phyloP scores from a whole-genome alignment of 2,888 invertebrate species.

The Sabellastarte sp. region DNA sequence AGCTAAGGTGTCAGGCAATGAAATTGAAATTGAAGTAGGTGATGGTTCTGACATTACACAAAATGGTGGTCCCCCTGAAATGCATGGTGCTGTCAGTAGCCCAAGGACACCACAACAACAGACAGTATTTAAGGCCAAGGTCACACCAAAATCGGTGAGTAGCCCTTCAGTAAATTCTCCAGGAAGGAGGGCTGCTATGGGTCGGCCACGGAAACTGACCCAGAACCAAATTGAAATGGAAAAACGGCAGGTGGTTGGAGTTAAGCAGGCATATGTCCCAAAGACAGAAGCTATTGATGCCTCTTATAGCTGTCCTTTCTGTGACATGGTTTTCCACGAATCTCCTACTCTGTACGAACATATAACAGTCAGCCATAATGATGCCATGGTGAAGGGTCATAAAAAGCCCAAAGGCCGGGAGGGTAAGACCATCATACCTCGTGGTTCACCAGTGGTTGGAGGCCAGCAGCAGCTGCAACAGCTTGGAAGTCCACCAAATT shows the following conservation, averaged over 20 bases:
- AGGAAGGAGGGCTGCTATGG: not conserved
- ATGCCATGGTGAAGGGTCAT: slow-evolving; percentile 13
- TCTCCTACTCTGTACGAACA: slow-evolving; percentile 30
- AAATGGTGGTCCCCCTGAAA: no score
- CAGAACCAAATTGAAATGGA: no score
- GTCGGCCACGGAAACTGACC: not conserved
- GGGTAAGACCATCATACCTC: slow-evolving; percentile 25
- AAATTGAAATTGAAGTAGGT: slow-evolving; percentile 19
- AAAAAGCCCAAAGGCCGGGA: slow-evolving; percentile 25
- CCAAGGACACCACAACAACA: no score
- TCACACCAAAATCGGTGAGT: not conserved
- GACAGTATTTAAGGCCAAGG: not conserved
- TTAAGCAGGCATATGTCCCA: not conserved
- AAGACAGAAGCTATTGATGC: slow-evolving; percentile 6
- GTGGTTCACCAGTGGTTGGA: not conserved
- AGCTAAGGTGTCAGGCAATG: slow-evolving; percentile 25
- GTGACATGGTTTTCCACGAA: slow-evolving; percentile 23
- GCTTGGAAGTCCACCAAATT: no score
- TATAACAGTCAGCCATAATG: slow-evolving; percentile 16
- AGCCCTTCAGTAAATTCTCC: not conserved
- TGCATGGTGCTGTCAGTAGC: slow-evolving; percentile 8
- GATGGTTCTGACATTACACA: not conserved
- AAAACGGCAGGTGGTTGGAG: no score
- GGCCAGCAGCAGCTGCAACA: not conserved
- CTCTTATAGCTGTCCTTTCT: slow-evolving; percentile 31